Evolutionary conservation across 2,888 invertebrate species (phyloP).

Genomic region (Saturnia japonica): DNA sequence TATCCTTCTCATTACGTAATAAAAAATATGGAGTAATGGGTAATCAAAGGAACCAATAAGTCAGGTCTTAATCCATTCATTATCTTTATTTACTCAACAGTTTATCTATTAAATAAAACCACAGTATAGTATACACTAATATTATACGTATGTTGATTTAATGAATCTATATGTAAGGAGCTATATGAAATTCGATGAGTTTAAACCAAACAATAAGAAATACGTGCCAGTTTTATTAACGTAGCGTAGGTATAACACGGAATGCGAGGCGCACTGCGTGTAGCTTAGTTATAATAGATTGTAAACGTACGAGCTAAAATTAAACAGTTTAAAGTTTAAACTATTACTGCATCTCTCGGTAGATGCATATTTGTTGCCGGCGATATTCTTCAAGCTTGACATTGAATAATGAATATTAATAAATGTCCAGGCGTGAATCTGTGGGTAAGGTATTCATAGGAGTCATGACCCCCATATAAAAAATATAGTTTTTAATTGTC

Average conservation of each 20-base stretch:
- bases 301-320: conserved; percentile 1
- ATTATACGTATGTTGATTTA: neutral
- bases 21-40: no score
- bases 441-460: no score
- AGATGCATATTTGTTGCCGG: neutral
- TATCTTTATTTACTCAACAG: neutral
- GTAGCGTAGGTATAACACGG: conserved; percentile 6
- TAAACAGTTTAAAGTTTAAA: conserved; percentile 18
- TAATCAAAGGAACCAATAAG: no score
- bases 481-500: no score
- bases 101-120: neutral
- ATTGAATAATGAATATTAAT: no score
- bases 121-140: neutral
- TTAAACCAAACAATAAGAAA: neutral
- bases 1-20: no score
- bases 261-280: neutral
- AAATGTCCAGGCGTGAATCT: no score
- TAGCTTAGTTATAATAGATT: neutral
- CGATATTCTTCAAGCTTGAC: no score
- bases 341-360: neutral
- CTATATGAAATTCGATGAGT: neutral
- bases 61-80: no score
- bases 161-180: neutral
- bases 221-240: conserved; percentile 3
- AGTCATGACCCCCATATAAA: no score